Percentiles rank a stretch among this genome's conserved stretches.
These are phyloP conservation scores for Margaritifera margaritifera DNA, from an alignment of 2,888 invertebrate species.

Conservation along the genomic window DNA sequence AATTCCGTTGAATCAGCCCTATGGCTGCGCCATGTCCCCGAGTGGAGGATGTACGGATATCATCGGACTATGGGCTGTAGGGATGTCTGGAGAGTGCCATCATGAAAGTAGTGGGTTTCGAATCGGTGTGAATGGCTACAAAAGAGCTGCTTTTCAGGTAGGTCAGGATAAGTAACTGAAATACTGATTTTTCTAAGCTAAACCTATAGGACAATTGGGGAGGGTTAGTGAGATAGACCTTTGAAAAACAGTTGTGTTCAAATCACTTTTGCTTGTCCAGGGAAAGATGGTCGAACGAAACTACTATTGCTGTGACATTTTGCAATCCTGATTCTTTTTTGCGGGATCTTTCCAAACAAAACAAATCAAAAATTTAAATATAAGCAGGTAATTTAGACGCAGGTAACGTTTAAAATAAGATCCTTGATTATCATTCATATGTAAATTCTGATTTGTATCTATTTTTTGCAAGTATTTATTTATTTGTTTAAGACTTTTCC, in stretches of 20 bases:
- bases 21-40: slow-evolving; percentile 11
- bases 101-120: slow-evolving; percentile 33
- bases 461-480: too few relatives aligned
- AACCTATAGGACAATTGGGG: neutral
- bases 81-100: slow-evolving; percentile 32
- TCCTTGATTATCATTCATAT: too few relatives aligned
- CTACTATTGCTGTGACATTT: accelerated
- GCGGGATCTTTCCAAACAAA: too few relatives aligned
- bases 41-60: slow-evolving; percentile 21
- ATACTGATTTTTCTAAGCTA: neutral
- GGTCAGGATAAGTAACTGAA: neutral
- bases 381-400: too few relatives aligned
- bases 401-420: too few relatives aligned
- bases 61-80: slow-evolving; percentile 40
- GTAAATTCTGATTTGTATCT: too few relatives aligned
- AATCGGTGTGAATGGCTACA: slow-evolving; percentile 29
- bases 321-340: too few relatives aligned
- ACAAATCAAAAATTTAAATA: too few relatives aligned
- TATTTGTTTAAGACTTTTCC: too few relatives aligned
- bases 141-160: slow-evolving; percentile 32
- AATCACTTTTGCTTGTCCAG: too few relatives aligned
- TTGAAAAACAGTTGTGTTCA: neutral
- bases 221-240: neutral
- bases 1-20: slow-evolving; percentile 10
- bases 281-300: too few relatives aligned